A percentile compares a stretch with the other conserved stretches of the same genome.
Conservation (phyloP, 2,113 vertebrate genomes). For the Phycodurus eques region DNA sequence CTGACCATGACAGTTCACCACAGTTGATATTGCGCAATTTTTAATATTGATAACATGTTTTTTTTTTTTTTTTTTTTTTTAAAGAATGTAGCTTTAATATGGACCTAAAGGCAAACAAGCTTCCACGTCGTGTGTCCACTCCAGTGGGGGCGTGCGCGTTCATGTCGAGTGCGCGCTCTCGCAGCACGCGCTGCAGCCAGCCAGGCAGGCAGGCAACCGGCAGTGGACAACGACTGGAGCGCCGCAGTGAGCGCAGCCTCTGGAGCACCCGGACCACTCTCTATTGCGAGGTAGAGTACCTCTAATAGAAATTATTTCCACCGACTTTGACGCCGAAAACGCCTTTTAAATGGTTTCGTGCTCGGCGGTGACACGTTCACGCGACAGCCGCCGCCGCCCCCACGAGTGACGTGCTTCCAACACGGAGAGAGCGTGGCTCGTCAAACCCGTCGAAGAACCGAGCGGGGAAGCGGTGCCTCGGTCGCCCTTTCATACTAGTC, state of each 20-base stretch:
- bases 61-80: no score
- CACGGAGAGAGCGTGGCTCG: background rate
- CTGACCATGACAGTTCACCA: no score
- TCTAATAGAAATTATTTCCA: background rate
- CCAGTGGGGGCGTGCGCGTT: constrained; percentile 35
- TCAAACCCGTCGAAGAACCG: background rate
- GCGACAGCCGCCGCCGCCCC: background rate
- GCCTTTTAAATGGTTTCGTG: constrained; percentile 1
- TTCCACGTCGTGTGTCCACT: constrained; percentile 2
- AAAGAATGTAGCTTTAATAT: background rate
- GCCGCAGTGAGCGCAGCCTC: constrained; percentile 33
- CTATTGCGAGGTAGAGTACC: background rate
- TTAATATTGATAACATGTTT: background rate
- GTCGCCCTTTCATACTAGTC: background rate
- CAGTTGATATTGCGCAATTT: background rate
- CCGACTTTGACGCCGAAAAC: background rate
- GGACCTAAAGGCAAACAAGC: background rate
- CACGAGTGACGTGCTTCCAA: background rate
- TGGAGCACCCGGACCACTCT: background rate
- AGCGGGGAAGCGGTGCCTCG: no score
- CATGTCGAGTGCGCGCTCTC: constrained; percentile 52
- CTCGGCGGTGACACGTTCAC: background rate
- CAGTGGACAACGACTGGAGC: constrained; percentile 16
- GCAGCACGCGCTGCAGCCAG: constrained; percentile 42
- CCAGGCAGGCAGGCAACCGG: constrained; percentile 57